These are phyloP conservation scores for Brachyptera putata DNA, from an alignment of 2,888 invertebrate species.

Conservation along the genomic window DNA sequence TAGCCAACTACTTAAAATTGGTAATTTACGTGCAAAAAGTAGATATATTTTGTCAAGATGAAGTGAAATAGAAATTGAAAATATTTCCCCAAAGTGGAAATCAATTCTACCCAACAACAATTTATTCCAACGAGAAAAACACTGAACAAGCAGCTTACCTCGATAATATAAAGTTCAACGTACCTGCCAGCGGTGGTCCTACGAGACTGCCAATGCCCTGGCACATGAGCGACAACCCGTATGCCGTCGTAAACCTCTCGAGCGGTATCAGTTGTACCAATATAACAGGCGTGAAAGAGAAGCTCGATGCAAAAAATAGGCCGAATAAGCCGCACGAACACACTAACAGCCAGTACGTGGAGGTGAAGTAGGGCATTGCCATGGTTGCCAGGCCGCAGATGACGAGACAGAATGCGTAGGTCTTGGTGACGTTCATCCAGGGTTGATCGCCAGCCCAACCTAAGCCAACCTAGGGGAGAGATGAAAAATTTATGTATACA, in stretches of 20 bases:
- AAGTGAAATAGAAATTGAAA: too few species aligned
- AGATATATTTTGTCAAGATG: too few species aligned
- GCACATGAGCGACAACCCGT: slow-evolving; percentile 81
- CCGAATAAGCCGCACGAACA: slow-evolving; percentile 67
- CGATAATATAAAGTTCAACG: too few species aligned
- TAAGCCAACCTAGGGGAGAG: slow-evolving; percentile 58
- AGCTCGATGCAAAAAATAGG: slow-evolving; percentile 85
- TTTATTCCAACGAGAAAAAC: too few species aligned
- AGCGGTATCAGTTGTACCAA: slow-evolving; percentile 83
- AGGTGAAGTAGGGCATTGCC: slow-evolving; percentile 54
- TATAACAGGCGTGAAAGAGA: slow-evolving; percentile 86
- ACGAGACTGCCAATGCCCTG: slow-evolving; percentile 90
- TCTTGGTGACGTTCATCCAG: slow-evolving; percentile 73
- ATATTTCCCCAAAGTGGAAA: too few species aligned
- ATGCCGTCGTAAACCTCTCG: slow-evolving; percentile 88
- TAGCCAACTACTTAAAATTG: too few species aligned
- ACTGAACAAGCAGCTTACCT: too few species aligned
- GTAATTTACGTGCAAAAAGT: too few species aligned
- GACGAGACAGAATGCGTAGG: slow-evolving; percentile 75
- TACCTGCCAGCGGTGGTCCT: slow-evolving; percentile 89
- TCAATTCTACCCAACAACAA: too few species aligned
- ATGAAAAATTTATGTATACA: slow-evolving; percentile 19
- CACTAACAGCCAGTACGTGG: slow-evolving; percentile 51
- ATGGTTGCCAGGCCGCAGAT: slow-evolving; percentile 60
- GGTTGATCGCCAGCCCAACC: slow-evolving; percentile 88